These are phyloP conservation scores for rabbit (Oryctolagus cuniculus) DNA, from an alignment of 2,113 vertebrate genomes.

Conservation along the genomic window DNA sequence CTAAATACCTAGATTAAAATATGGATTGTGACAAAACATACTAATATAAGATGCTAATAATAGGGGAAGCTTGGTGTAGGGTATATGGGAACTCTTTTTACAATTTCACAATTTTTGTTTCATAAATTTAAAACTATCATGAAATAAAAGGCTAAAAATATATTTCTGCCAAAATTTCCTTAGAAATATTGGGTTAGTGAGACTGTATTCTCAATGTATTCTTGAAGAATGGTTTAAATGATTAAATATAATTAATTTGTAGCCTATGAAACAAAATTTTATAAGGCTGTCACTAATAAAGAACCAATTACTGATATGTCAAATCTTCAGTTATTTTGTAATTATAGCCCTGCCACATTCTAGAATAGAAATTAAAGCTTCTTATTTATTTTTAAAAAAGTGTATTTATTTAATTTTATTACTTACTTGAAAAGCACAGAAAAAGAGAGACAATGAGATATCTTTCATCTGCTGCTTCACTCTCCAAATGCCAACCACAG, in stretches of 20 bases:
- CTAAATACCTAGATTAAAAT: not conserved
- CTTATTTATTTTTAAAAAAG: constrained; percentile 5
- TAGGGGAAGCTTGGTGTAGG: too few relatives aligned
- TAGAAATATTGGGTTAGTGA: not conserved
- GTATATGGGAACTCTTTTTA: too few relatives aligned
- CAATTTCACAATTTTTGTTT: too few relatives aligned
- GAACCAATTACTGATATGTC: not conserved
- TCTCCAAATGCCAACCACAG: too few relatives aligned
- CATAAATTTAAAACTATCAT: too few relatives aligned
- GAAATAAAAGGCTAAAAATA: too few relatives aligned
- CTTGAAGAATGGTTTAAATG: not conserved
- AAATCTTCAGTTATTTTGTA: not conserved
- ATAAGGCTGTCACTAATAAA: not conserved
- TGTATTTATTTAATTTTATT: too few relatives aligned
- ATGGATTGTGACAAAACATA: too few relatives aligned
- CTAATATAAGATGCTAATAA: too few relatives aligned
- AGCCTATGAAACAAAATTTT: not conserved
- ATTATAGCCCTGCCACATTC: not conserved
- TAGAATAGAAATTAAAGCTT: not conserved
- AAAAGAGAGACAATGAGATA: too few relatives aligned
- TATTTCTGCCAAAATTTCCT: not conserved
- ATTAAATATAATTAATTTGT: constrained; percentile 17
- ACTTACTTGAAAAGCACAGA: too few relatives aligned
- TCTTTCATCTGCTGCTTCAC: too few relatives aligned
- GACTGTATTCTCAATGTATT: not conserved